Conservation (phyloP, 2,113 vertebrate species). For the Petrocephalus microphthalmus region DNA sequence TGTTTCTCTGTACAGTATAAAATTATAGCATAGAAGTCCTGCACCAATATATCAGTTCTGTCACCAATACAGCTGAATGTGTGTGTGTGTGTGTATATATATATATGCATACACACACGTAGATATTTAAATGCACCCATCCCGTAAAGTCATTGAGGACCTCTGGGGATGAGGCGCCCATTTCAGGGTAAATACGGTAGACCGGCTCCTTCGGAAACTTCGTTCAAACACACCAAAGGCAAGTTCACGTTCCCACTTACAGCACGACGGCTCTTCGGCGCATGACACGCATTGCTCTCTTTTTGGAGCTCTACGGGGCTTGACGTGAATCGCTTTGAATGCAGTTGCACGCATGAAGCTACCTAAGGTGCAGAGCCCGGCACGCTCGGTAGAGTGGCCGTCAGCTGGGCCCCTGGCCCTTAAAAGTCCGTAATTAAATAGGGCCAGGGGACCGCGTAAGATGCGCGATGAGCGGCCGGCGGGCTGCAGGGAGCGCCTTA, state of each 20-base stretch:
- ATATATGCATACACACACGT: too few species aligned
- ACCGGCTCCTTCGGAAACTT: background rate
- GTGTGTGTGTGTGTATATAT: too few species aligned
- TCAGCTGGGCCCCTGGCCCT: conserved; percentile 40
- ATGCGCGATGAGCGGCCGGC: conserved; percentile 42
- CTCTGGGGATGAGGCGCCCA: background rate
- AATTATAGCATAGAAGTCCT: background rate
- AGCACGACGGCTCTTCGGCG: background rate
- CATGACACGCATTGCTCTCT: background rate
- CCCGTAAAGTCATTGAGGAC: background rate
- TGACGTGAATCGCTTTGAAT: conserved; percentile 47
- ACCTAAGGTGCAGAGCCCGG: conserved; percentile 47
- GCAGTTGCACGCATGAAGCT: conserved; percentile 39
- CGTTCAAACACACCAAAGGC: background rate
- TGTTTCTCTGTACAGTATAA: background rate
- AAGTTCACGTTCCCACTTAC: background rate
- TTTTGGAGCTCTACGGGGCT: conserved; percentile 49
- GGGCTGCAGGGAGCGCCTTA: conserved; percentile 16
- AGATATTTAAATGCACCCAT: background rate
- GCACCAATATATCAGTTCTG: too few species aligned
- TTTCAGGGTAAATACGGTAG: conserved; percentile 17
- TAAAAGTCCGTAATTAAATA: conserved; percentile 37
- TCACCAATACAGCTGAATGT: too few species aligned
- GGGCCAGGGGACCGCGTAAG: conserved; percentile 44
- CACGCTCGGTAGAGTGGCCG: conserved; percentile 46